A percentile compares a stretch with the other conserved stretches of the same genome.
Evolutionary conservation across 2,888 invertebrate species (phyloP).

Genomic region (Hypena proboscidalis): DNA sequence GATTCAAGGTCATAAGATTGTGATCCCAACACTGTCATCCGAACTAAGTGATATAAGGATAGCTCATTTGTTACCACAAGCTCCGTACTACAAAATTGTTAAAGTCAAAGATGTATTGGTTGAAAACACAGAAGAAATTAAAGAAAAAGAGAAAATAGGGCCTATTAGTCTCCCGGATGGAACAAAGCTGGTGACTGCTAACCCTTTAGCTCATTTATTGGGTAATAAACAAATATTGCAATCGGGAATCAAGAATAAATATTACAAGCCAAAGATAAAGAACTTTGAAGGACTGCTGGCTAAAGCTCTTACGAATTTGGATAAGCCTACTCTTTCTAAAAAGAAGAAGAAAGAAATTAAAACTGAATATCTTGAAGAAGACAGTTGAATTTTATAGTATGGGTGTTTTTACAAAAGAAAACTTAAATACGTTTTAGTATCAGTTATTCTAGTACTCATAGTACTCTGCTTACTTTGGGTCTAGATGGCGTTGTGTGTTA

Average conservation of each 20-base stretch:
- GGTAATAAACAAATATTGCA: constrained; percentile 49
- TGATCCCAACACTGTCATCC: constrained; percentile 56
- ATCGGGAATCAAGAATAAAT: constrained; percentile 46
- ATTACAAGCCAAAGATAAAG: constrained; percentile 54
- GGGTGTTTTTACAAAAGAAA: no score
- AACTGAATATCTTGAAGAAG: not conserved
- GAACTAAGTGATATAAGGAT: constrained; percentile 57
- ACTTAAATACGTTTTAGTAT: no score
- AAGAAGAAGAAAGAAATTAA: constrained; percentile 11
- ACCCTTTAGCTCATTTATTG: constrained; percentile 71
- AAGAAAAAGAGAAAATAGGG: not conserved
- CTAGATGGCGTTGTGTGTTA: no score
- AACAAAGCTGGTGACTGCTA: constrained; percentile 63
- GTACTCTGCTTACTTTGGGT: no score
- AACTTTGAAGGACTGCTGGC: constrained; percentile 60
- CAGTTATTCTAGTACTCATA: no score
- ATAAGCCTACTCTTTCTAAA: constrained; percentile 24
- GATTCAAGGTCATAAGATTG: constrained; percentile 51
- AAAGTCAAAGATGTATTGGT: constrained; percentile 58
- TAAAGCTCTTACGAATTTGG: constrained; percentile 57
- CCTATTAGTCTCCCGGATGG: constrained; percentile 59
- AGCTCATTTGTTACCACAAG: constrained; percentile 63
- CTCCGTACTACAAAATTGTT: constrained; percentile 73
- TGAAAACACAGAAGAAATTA: constrained; percentile 3
- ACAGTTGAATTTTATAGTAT: no score